Conservation (phyloP, 2,113 vertebrate species). For the Menura novaehollandiae region DNA sequence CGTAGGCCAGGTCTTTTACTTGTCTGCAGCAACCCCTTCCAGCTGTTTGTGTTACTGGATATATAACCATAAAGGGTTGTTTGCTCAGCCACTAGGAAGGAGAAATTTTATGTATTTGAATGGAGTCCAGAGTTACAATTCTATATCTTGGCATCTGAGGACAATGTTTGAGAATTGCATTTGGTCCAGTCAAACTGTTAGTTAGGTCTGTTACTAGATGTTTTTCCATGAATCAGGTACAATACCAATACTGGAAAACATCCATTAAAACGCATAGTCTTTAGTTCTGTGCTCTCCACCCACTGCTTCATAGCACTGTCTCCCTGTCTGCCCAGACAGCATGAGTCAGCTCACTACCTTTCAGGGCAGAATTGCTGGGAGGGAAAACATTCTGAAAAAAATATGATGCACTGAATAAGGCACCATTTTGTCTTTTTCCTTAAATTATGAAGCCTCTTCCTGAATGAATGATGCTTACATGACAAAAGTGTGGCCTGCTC, state of each 20-base stretch:
- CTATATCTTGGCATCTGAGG: neutral
- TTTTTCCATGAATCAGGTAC: neutral
- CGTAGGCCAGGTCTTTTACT: neutral
- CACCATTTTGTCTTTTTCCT: neutral
- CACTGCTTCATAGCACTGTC: neutral
- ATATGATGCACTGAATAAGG: neutral
- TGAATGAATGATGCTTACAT: neutral
- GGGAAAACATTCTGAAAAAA: neutral
- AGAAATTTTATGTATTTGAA: neutral
- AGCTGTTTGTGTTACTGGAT: neutral
- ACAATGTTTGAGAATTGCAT: neutral
- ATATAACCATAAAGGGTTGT: neutral
- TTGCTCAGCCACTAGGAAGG: neutral
- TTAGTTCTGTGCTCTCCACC: neutral
- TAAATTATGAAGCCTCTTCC: neutral
- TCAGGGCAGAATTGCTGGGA: neutral
- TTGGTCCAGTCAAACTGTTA: neutral
- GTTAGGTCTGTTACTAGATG: neutral
- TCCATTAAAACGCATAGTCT: neutral
- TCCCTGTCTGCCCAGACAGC: neutral
- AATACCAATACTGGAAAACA: neutral
- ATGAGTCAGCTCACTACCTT: constrained; percentile 22
- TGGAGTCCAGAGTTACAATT: neutral
- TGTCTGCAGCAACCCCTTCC: neutral
- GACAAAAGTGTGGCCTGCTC: neutral